Conservation (phyloP, 2,888 invertebrate genomes). For the Panzeria rudis region DNA sequence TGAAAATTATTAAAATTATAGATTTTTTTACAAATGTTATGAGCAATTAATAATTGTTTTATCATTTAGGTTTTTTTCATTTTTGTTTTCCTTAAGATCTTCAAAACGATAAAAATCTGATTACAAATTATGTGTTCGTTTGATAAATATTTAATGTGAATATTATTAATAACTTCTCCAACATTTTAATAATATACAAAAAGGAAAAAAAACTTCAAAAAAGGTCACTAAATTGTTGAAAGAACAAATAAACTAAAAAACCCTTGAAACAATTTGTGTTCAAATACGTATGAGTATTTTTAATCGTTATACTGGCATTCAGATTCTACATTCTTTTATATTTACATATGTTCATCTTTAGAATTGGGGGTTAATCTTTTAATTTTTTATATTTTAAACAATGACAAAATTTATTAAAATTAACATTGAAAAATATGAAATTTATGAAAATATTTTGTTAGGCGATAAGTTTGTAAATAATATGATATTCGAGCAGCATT, state of each 20-base stretch:
- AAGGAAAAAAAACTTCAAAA: conserved; percentile 10
- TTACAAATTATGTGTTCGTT: conserved; percentile 64
- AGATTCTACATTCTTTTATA: neutral
- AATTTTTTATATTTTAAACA: neutral
- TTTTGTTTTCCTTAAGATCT: conserved; percentile 4
- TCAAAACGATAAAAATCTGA: conserved; percentile 67
- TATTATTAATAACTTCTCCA: conserved; percentile 52
- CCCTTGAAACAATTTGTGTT: neutral
- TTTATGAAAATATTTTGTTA: no score
- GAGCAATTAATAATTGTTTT: conserved; percentile 76
- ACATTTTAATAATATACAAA: neutral
- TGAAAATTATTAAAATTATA: conserved; percentile 60
- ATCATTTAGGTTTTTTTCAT: conserved; percentile 35
- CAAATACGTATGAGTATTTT: neutral
- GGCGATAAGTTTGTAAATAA: no score
- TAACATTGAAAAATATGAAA: neutral
- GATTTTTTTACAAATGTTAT: conserved; percentile 75
- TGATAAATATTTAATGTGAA: conserved; percentile 32
- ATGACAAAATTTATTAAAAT: neutral
- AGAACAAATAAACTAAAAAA: neutral
- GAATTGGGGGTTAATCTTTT: neutral
- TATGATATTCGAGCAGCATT: no score
- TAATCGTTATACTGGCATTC: neutral
- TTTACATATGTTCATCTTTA: neutral
- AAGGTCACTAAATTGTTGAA: conserved; percentile 29